Evolutionary conservation across 2,797 vertebrate species (phyloP).

Genomic region (Sebastes nivosus): DNA sequence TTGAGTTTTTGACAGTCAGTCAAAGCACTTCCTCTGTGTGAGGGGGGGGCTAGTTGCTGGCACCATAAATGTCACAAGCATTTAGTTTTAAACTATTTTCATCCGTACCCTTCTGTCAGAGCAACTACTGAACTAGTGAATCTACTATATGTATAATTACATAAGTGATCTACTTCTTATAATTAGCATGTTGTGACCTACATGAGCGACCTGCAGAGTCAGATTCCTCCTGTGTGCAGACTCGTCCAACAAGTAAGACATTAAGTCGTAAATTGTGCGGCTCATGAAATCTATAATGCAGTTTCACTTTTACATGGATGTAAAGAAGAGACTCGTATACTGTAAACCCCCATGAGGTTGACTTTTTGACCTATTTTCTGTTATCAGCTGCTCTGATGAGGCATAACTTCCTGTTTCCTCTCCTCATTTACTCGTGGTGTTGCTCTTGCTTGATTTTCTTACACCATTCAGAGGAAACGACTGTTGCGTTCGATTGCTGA

Average conservation of each 20-base stretch:
- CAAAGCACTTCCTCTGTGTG: not conserved
- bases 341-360: not conserved
- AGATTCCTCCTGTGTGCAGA: not conserved
- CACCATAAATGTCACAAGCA: not conserved
- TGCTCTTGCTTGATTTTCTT: not conserved
- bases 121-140: not conserved
- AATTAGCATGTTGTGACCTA: not conserved
- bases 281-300: not conserved
- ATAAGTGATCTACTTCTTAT: not conserved
- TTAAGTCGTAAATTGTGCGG: not conserved
- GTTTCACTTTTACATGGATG: not conserved
- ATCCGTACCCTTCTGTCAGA: not conserved
- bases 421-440: not conserved
- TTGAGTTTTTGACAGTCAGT: not conserved
- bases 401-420: constrained; percentile 13
- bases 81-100: not conserved
- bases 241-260: not conserved
- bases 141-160: too few relatives aligned
- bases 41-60: not conserved
- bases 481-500: not conserved
- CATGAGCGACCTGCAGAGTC: not conserved
- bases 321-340: not conserved
- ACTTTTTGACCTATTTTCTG: not conserved
- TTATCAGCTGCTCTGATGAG: not conserved
- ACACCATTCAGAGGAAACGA: not conserved